A percentile compares a stretch with the other conserved stretches of the same genome.
Conservation (phyloP, 1,140 invertebrate genomes). For the Calephelis virginiensis region DNA sequence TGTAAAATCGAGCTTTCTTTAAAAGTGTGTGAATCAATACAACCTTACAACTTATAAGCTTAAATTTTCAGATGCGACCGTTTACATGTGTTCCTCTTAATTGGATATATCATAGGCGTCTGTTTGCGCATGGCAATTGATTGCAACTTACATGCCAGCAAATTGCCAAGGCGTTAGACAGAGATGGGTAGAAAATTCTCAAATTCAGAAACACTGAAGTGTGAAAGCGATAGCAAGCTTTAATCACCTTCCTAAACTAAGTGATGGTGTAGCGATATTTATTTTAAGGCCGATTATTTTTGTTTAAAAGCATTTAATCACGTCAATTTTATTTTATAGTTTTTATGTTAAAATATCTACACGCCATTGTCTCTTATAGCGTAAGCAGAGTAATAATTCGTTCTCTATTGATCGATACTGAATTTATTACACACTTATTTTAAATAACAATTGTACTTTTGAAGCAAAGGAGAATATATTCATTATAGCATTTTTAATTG, state of each 20-base stretch:
- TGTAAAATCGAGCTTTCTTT: neutral
- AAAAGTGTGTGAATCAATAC: neutral
- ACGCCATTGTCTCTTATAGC: too few species aligned
- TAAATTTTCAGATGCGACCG: conserved; percentile 40
- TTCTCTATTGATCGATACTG: too few species aligned
- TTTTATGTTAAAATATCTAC: conserved; percentile 25
- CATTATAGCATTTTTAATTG: too few species aligned
- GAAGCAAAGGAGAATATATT: too few species aligned
- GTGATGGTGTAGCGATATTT: conserved; percentile 20
- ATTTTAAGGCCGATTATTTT: conserved; percentile 47
- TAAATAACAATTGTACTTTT: too few species aligned
- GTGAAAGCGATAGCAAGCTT: conserved; percentile 34
- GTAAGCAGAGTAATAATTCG: neutral
- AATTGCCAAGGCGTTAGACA: conserved; percentile 56
- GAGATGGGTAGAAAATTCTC: conserved; percentile 32
- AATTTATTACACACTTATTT: too few species aligned
- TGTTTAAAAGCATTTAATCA: conserved; percentile 45
- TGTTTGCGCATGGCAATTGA: conserved; percentile 78
- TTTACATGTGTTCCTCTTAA: conserved; percentile 54
- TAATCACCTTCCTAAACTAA: conserved; percentile 16
- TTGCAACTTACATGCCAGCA: conserved; percentile 74
- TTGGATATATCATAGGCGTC: conserved; percentile 78
- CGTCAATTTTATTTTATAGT: conserved; percentile 49
- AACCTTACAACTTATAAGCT: neutral
- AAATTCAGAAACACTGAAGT: conserved; percentile 5